Conservation (phyloP, 2,888 invertebrate genomes). For the Chalcosyrphus nemorum region DNA sequence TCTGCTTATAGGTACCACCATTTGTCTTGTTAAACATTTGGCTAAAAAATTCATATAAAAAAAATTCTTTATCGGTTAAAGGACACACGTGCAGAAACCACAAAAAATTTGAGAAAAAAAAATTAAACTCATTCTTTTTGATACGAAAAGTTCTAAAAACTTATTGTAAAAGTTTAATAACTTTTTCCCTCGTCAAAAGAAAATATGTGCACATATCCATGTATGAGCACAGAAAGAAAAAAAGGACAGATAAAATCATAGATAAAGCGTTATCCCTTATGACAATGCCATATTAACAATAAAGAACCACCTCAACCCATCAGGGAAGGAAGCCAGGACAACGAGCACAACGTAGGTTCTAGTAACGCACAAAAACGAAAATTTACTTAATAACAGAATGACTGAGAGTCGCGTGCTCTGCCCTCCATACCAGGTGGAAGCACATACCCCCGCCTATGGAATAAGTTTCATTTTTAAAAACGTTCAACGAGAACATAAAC, state of each 20-base stretch:
- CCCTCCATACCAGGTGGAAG: neutral
- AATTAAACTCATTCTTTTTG: neutral
- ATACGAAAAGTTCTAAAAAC: conserved; percentile 3
- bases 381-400: conserved; percentile 16
- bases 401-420: conserved; percentile 21
- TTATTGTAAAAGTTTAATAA: conserved; percentile 24
- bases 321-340: neutral
- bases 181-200: neutral
- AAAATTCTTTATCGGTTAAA: neutral
- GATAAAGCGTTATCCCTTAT: conserved; percentile 28
- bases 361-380: conserved; percentile 17
- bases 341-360: neutral
- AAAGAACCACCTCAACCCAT: neutral
- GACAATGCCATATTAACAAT: conserved; percentile 6
- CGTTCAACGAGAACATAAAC: neutral
- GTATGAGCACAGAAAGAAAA: neutral
- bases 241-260: conserved; percentile 11
- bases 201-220: neutral
- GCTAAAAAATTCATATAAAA: neutral
- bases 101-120: neutral
- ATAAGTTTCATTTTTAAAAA: conserved; percentile 12
- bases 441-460: neutral
- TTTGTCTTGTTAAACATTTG: too few relatives aligned
- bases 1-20: too few relatives aligned
- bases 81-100: neutral